Conservation (phyloP, 2,113 vertebrate genomes). For the Chrysemys picta region DNA sequence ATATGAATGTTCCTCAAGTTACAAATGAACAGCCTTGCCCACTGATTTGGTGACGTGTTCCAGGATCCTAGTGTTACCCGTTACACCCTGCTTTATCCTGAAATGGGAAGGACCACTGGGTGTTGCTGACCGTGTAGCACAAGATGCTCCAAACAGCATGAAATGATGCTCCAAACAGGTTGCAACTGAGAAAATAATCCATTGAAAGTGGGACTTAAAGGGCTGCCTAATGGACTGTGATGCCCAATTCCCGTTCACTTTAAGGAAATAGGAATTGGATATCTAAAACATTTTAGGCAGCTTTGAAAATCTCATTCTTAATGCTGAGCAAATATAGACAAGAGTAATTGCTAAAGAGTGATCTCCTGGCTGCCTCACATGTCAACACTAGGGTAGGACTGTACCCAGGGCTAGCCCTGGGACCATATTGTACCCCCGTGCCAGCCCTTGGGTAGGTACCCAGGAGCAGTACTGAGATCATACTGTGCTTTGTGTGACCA, state of each 20-base stretch:
- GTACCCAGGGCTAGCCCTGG: background rate
- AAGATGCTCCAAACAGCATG: background rate
- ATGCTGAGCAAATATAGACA: background rate
- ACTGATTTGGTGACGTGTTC: background rate
- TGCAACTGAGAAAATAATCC: background rate
- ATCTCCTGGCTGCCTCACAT: background rate
- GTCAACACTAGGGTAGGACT: background rate
- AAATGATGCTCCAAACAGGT: background rate
- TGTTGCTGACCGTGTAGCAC: background rate
- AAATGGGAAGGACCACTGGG: background rate
- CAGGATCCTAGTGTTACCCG: background rate
- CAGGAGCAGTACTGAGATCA: background rate
- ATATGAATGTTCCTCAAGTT: background rate
- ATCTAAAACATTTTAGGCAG: background rate
- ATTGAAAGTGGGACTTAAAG: background rate
- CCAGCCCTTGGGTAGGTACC: background rate
- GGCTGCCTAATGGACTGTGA: background rate
- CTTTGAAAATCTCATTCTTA: background rate
- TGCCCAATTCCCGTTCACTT: background rate
- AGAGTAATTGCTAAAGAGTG: background rate
- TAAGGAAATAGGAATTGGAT: background rate
- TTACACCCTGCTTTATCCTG: background rate
- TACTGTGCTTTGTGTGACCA: background rate
- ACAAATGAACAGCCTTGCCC: background rate
- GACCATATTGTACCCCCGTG: background rate